Evolutionary conservation across 2,797 vertebrate species (phyloP).

Genomic region (Artibeus lituratus): DNA sequence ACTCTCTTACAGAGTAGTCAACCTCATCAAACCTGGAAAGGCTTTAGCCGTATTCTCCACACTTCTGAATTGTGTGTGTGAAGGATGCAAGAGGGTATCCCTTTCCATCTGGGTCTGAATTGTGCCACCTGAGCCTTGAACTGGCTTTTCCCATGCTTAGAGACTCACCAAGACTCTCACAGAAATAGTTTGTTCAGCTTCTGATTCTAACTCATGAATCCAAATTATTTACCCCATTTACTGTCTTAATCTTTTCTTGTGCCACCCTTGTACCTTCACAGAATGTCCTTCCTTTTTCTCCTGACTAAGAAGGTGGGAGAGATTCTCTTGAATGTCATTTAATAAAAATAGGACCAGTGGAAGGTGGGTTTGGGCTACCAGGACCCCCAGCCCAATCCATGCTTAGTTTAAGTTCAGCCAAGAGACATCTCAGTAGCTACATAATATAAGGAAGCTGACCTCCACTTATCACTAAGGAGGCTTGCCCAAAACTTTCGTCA

Average conservation of each 20-base stretch:
- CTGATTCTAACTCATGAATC: neutral
- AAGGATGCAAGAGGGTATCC: neutral
- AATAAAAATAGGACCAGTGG: neutral
- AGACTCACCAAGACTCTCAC: neutral
- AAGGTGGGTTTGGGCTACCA: neutral
- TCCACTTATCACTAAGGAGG: neutral
- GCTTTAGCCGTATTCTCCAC: neutral
- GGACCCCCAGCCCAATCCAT: neutral
- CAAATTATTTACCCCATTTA: neutral
- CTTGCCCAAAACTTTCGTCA: neutral
- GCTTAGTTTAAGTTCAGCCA: neutral
- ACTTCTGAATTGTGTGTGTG: neutral
- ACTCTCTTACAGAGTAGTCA: neutral
- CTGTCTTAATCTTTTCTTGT: neutral
- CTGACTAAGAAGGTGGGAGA: neutral
- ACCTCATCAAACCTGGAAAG: neutral
- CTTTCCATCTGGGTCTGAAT: neutral
- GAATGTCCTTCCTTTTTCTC: neutral
- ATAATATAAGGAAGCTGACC: neutral
- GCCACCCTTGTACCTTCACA: neutral
- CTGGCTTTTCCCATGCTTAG: neutral
- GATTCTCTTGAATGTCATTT: neutral
- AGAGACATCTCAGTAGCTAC: neutral
- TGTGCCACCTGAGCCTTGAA: neutral
- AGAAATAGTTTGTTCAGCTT: neutral